A percentile compares a stretch with the other conserved stretches of the same genome.
phyloP scores from a whole-genome alignment of 2,888 invertebrate genomes.

The Coelogynopora nodosa region DNA sequence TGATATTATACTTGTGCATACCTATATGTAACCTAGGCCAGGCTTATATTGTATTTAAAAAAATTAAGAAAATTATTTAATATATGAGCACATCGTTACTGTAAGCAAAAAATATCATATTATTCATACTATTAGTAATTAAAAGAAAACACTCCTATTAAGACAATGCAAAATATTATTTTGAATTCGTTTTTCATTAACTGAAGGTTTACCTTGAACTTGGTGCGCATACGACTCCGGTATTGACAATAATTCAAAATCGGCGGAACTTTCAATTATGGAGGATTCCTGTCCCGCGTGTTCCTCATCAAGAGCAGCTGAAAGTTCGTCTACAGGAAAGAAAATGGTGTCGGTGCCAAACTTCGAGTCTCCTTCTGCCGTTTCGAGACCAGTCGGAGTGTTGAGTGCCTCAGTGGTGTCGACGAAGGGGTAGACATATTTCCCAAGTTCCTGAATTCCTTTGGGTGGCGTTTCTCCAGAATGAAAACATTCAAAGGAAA shows the following conservation, averaged over 20 bases:
- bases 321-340: background rate
- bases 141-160: too few species aligned
- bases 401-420: background rate
- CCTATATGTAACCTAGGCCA: too few species aligned
- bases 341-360: background rate
- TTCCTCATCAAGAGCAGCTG: too few species aligned
- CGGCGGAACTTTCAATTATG: background rate
- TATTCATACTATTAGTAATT: too few species aligned
- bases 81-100: too few species aligned
- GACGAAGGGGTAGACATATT: background rate
- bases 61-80: too few species aligned
- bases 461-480: background rate
- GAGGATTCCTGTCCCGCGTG: background rate
- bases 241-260: background rate
- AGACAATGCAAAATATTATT: too few species aligned
- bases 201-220: background rate
- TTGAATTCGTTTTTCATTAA: too few species aligned
- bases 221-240: background rate
- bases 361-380: background rate
- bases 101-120: too few species aligned
- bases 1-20: too few species aligned
- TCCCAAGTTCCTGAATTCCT: too few species aligned
- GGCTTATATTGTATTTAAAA: too few species aligned
- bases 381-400: background rate
- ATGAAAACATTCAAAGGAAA: background rate